Percentiles rank a stretch among this genome's conserved stretches.
Evolutionary conservation across 1,140 invertebrate genomes (phyloP).

Genomic region (Drosophila repletoides): DNA sequence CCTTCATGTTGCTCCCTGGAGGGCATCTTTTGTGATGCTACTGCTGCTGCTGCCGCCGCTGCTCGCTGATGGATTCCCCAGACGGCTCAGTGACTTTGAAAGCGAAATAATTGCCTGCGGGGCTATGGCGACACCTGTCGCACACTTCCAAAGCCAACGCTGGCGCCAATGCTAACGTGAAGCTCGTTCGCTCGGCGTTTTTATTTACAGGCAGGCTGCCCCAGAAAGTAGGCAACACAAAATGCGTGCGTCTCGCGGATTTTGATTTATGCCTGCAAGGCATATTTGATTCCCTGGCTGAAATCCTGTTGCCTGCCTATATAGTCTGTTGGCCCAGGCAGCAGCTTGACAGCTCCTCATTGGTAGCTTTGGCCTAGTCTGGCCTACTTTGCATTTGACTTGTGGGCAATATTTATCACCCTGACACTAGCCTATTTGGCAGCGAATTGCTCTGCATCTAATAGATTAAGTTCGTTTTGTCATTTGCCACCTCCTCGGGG

Average conservation of each 20-base stretch:
- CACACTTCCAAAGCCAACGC: not conserved
- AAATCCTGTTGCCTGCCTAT: not conserved
- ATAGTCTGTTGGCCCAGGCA: too few relatives aligned
- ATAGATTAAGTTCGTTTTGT: conserved; percentile 78
- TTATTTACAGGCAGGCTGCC: conserved; percentile 20
- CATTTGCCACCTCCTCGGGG: conserved; percentile 44
- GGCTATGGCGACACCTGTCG: conserved; percentile 47
- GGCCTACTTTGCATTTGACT: conserved; percentile 34
- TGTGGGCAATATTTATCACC: conserved; percentile 72
- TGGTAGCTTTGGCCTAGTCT: not conserved
- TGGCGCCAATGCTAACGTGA: too few relatives aligned
- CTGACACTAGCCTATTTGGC: conserved; percentile 63
- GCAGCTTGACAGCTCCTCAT: not conserved
- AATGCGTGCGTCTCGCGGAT: conserved; percentile 29
- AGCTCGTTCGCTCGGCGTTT: conserved; percentile 11
- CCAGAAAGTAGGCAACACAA: conserved; percentile 38
- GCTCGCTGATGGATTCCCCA: conserved; percentile 57
- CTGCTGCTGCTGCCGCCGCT: conserved; percentile 3
- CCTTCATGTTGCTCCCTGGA: not conserved
- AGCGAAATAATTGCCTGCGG: conserved; percentile 72
- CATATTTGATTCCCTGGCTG: conserved; percentile 10
- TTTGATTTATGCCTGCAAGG: conserved; percentile 53
- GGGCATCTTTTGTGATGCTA: conserved; percentile 2
- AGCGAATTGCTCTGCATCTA: conserved; percentile 44
- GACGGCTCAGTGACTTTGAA: conserved; percentile 32